Evolutionary conservation across 2,797 vertebrate species (phyloP).

Genomic region (Corythornis leucogaster): DNA sequence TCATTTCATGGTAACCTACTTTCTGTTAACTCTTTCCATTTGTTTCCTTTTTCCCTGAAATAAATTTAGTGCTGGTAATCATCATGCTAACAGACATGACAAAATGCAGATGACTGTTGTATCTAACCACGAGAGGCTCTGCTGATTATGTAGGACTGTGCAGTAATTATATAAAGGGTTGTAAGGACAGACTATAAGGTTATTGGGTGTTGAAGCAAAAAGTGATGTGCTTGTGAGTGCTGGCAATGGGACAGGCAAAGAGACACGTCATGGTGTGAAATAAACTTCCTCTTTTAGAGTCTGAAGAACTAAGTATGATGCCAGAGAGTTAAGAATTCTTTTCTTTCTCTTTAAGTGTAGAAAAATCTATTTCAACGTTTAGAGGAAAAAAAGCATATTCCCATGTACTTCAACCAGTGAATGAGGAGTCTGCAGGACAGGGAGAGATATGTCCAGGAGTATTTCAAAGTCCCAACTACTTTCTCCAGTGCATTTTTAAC

Average conservation of each 20-base stretch:
- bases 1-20: not conserved
- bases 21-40: not conserved
- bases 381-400: not conserved
- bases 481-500: not conserved
- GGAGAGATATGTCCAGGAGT: not conserved
- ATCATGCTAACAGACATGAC: fast-evolving
- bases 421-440: not conserved
- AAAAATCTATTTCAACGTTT: not conserved
- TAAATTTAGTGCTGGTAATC: not conserved
- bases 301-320: not conserved
- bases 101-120: not conserved
- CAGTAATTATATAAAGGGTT: not conserved
- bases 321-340: not conserved
- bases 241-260: fast-evolving
- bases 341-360: not conserved
- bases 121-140: not conserved
- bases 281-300: not conserved
- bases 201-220: not conserved
- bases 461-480: not conserved
- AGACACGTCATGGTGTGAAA: not conserved
- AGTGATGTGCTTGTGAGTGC: not conserved
- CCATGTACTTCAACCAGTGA: not conserved
- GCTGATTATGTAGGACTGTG: not conserved
- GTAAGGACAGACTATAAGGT: not conserved
- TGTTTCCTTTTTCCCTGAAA: not conserved